These are phyloP conservation scores for Mallotus villosus DNA, from an alignment of 2,797 vertebrate genomes.

Conservation along the genomic window DNA sequence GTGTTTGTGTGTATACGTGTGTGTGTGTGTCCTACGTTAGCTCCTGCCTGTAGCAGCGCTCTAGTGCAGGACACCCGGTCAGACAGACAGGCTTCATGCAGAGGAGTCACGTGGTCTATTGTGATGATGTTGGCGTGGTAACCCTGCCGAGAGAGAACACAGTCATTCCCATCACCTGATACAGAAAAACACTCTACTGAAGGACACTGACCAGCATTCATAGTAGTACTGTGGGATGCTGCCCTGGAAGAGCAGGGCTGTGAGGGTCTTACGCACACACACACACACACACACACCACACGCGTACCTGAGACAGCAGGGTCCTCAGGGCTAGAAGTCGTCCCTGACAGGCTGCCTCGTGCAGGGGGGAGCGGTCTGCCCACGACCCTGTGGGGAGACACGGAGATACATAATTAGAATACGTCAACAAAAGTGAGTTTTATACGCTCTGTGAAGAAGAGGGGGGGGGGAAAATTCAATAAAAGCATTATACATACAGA, in stretches of 20 bases:
- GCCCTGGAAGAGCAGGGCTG: not conserved
- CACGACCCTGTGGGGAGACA: slow-evolving; percentile 81
- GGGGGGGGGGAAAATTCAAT: too few relatives aligned
- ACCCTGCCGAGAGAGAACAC: slow-evolving; percentile 70
- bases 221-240: not conserved
- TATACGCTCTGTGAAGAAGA: too few relatives aligned
- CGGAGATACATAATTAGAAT: too few relatives aligned
- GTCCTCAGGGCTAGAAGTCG: slow-evolving; percentile 91
- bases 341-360: slow-evolving; percentile 95
- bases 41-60: slow-evolving; percentile 88
- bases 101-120: slow-evolving; percentile 91
- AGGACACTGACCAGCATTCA: not conserved
- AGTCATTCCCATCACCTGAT: not conserved
- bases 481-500: too few relatives aligned
- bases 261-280: too few relatives aligned
- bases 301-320: slow-evolving; percentile 85
- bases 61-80: slow-evolving; percentile 90
- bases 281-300: too few relatives aligned
- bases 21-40: slow-evolving; percentile 77
- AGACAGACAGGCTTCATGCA: slow-evolving; percentile 94
- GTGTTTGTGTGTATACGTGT: not conserved
- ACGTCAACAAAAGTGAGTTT: too few relatives aligned
- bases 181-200: not conserved
- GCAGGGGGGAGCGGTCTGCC: slow-evolving; percentile 94
- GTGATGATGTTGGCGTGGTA: slow-evolving; percentile 88